Evolutionary conservation across 2,113 vertebrate genomes (phyloP).

Genomic region (Uropsilus gracilis): DNA sequence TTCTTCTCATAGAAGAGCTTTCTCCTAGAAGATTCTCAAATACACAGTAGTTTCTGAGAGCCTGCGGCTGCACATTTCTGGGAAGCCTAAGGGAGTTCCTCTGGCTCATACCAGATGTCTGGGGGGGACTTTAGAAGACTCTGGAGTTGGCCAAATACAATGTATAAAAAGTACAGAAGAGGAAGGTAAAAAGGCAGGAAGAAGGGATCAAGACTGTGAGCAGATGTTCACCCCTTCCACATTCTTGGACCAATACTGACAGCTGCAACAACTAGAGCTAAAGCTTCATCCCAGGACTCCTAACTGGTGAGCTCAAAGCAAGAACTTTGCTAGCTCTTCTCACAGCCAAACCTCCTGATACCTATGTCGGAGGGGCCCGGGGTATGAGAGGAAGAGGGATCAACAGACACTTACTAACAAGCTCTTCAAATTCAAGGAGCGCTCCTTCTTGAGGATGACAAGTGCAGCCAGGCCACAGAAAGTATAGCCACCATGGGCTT

Average conservation of each 20-base stretch:
- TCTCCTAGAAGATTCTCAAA: slow-evolving; percentile 12
- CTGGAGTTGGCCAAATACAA: not conserved
- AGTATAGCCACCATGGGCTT: slow-evolving; percentile 96
- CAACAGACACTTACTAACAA: slow-evolving; percentile 89
- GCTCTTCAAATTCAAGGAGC: slow-evolving; percentile 93
- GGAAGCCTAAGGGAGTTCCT: not conserved
- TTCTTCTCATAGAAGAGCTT: not conserved
- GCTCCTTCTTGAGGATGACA: slow-evolving; percentile 94
- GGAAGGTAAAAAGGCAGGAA: not conserved
- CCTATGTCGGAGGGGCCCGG: not conserved
- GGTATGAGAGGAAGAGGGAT: no score
- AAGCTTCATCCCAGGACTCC: not conserved
- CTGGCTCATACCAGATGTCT: not conserved
- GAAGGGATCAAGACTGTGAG: not conserved
- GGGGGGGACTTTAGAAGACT: not conserved
- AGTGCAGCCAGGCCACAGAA: slow-evolving; percentile 96
- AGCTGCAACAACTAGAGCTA: not conserved
- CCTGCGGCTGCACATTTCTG: not conserved
- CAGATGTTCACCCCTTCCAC: not conserved
- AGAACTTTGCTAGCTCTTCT: not conserved
- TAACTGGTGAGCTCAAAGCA: not conserved
- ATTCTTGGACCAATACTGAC: not conserved
- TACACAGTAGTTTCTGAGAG: not conserved
- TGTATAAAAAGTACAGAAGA: not conserved
- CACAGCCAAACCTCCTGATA: not conserved